A percentile compares a stretch with the other conserved stretches of the same genome.
Conservation (phyloP, 2,113 vertebrate genomes). For the Nothobranchius furzeri region DNA sequence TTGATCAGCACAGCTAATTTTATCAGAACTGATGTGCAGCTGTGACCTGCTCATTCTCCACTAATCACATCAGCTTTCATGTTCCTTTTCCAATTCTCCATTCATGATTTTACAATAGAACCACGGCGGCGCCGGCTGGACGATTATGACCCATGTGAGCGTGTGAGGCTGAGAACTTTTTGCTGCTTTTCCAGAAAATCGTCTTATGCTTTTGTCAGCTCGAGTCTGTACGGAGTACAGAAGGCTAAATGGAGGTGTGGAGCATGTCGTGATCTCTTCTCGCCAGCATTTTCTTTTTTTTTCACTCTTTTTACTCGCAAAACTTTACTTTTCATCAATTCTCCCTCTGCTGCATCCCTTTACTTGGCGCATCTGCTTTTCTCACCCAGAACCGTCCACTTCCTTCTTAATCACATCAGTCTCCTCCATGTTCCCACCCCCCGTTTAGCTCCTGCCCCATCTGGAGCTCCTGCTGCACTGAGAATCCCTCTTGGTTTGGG, state of each 20-base stretch:
- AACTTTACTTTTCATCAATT: conserved; percentile 1
- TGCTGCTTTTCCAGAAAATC: background rate
- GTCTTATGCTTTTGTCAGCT: background rate
- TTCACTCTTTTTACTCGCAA: background rate
- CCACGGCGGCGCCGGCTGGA: background rate
- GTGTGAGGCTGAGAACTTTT: no score
- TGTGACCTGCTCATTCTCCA: background rate
- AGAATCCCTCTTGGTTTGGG: background rate
- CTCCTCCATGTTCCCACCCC: background rate
- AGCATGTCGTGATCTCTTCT: conserved; percentile 1
- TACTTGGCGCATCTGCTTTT: background rate
- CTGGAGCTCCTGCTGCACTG: background rate
- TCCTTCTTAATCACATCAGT: background rate
- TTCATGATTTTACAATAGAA: background rate
- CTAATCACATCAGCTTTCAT: background rate
- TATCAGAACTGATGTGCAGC: background rate
- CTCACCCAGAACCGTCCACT: background rate
- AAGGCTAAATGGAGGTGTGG: background rate
- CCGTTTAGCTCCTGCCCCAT: background rate
- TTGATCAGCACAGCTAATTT: background rate
- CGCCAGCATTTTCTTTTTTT: background rate
- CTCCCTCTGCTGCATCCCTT: background rate
- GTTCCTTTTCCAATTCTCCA: background rate
- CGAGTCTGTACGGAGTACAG: background rate
- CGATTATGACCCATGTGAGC: background rate